Evolutionary conservation across 2,888 invertebrate species (phyloP), one percentile per base, ranked within the genome.

Genomic region (Venusia cambrica): DNA sequence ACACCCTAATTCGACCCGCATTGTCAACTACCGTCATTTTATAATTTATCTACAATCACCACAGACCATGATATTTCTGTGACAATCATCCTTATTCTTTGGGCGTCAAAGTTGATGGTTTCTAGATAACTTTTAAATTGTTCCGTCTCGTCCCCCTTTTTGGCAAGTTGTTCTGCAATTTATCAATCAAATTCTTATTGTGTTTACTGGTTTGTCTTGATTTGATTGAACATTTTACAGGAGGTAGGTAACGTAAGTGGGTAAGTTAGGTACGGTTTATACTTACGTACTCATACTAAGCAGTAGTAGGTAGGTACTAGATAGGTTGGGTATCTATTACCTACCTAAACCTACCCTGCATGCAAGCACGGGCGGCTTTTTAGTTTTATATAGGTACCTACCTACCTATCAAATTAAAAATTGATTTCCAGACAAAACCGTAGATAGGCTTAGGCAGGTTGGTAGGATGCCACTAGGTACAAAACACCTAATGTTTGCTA

Each of bases 91-190:
- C 22, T 26, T 40, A 35, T 31, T 31, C 27, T 35, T 10, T 27
- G 9, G 21, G 5, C 0, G 1, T 21, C 22, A 40, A 29, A 31
- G 31, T 22, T 16, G n/a, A 30, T 14, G 29, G 25, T 46, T 31
- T 28, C 25, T 31, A 19, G 13, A 18, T 29, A 17, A 28, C 24
- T 38, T 44, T 43, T 28, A 33, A 34, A 48, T 43, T 36, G 41
- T 44, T 38, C 39, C 30, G 28, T 38, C 39, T 36, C 12, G 33
- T 62, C 67, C 74, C 74, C 75, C 72, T 62, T 62, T 68, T 73
- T 57, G 57, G 62, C 50, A 58, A 56, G 49, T 60, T n/a, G 58
- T 63, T 65, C 75, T 79, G 79, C 79, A 85, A 84, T 85, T 81
- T 83, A 75, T 79, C 80, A 85, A 84, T 84, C 73, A 74, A 70